A percentile compares a stretch with the other conserved stretches of the same genome.
Conservation (phyloP, 2,797 vertebrate genomes). For the Halcyon leucocephala region DNA sequence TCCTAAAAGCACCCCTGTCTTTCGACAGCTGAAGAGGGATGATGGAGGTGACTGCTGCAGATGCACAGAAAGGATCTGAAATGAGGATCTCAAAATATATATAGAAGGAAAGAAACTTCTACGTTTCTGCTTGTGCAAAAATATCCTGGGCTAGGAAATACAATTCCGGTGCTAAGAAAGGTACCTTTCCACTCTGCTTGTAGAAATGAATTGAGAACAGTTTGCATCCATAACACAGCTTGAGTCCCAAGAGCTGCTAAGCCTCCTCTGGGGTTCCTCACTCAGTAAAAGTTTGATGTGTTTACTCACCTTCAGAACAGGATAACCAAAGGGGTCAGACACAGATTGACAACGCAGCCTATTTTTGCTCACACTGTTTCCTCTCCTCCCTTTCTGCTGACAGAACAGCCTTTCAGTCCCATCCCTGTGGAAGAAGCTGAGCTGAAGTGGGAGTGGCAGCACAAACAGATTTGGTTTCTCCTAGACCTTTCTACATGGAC, state of each 20-base stretch:
- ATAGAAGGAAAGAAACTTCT: not conserved
- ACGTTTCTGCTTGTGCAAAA: not conserved
- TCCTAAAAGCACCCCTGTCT: not conserved
- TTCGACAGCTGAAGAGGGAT: not conserved
- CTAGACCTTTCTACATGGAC: not conserved
- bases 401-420: slow-evolving; percentile 18
- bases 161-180: not conserved
- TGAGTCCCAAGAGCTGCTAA: not conserved
- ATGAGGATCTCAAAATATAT: not conserved
- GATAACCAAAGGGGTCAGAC: slow-evolving; percentile 15
- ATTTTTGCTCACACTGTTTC: slow-evolving; percentile 40
- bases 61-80: not conserved
- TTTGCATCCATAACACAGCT: not conserved
- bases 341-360: not conserved
- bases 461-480: slow-evolving; percentile 32
- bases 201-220: not conserved
- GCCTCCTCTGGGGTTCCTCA: slow-evolving; percentile 9
- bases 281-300: not conserved
- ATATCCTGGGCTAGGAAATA: not conserved
- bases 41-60: not conserved
- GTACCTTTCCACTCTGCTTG: not conserved
- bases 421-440: not conserved
- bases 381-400: not conserved
- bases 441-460: slow-evolving; percentile 45
- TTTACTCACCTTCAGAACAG: slow-evolving; percentile 31